Base-by-base conservation (phyloP, 1,140 invertebrate species). In the Pseudomyrmex flavicornis region DNA sequence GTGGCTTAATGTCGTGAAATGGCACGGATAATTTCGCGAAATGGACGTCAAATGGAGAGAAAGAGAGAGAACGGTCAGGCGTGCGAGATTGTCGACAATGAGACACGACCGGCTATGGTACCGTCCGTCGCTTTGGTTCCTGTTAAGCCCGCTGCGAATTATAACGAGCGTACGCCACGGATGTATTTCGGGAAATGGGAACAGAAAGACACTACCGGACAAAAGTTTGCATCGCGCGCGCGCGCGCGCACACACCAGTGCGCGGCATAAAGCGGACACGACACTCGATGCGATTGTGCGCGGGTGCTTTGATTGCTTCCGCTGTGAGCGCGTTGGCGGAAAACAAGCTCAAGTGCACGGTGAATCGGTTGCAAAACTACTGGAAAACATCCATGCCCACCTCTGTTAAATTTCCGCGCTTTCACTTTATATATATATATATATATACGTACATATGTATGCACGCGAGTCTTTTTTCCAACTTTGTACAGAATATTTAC, bases 11-110 rank as follows among this genome's bases (percentile, higher is more conserved):
- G 20, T 48, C 15, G 46, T 75, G 56, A 82, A 89, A 82, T 52
- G 44, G 56, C 13, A 61, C 52, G 58, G 35, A 69, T 89, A 82
- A 86, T 86, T 77, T 82, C 66, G 76, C 79, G 44, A 76, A 82
- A 83, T 85, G 72, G 65, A 76, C 59, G 44, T 52, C 9, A 48
- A 20, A 5, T 9, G 17, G 15, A 22, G 46, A n/a, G 65, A 48
- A 20, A 1, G 2, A 61, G 15, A 52, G 22, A 73, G 83, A 73
- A 50, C 56, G 56, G n/a, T 80, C 50, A 50, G 69, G 46, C 58
- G 84, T 62, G 56, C 50, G 56, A 70, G 56, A 72, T 80, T 17
- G 72, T 61, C 26, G 63, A 50, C 46, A 50, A 58, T 86, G 46
- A 83, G 59, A 26, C 26, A 26, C 26, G 26, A 72, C 46, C 22